Conservation (phyloP, 2,797 vertebrate species). For the Artibeus lituratus region DNA sequence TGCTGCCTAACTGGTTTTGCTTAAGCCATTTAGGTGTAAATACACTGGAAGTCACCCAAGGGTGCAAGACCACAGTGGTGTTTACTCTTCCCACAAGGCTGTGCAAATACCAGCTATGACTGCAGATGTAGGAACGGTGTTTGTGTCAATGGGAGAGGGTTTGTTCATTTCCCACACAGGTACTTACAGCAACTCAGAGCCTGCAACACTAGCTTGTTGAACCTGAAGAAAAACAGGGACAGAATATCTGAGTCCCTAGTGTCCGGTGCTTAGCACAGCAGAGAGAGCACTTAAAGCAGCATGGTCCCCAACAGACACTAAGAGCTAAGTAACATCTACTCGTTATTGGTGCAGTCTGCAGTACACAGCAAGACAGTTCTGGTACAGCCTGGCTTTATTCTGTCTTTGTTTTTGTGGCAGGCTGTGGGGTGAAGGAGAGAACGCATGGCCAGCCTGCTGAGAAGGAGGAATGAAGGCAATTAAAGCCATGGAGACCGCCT, state of each 20-base stretch:
- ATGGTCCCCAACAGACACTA: not conserved
- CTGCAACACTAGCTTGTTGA: not conserved
- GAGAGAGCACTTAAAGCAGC: not conserved
- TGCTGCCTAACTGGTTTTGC: not conserved
- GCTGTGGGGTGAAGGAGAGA: not conserved
- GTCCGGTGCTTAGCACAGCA: not conserved
- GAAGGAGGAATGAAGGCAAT: not conserved
- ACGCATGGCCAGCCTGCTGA: not conserved
- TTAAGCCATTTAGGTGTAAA: not conserved
- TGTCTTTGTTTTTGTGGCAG: not conserved
- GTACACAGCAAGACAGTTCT: not conserved
- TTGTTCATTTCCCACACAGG: not conserved
- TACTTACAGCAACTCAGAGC: not conserved
- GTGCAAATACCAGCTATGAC: not conserved
- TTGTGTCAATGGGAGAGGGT: not conserved
- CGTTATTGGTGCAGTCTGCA: not conserved
- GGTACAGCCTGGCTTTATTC: not conserved
- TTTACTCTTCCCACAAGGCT: not conserved
- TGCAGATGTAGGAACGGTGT: not conserved
- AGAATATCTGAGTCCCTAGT: not conserved
- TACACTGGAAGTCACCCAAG: not conserved
- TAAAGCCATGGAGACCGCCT: not conserved
- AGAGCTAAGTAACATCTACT: not conserved
- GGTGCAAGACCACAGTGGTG: not conserved
- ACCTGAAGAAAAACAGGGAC: not conserved